Evolutionary conservation across 2,888 invertebrate species (phyloP), one percentile per base, ranked within the genome.

Genomic region (Hirtodrosophila cameraria): DNA sequence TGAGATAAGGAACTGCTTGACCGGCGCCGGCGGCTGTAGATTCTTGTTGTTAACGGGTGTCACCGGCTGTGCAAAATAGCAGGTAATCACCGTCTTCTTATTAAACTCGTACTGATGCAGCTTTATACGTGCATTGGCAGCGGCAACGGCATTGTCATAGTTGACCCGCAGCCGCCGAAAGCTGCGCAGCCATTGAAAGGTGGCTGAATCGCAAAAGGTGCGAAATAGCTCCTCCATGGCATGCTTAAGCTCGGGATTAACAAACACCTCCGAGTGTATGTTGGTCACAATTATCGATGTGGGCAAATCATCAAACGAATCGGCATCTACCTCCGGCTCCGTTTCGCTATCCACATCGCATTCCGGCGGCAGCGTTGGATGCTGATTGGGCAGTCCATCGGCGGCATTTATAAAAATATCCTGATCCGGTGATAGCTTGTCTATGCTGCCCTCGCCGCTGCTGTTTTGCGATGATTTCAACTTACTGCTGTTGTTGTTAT

Each of bases 1-100:
- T 41, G 99, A 99, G 88, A 99, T 99, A 65, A 99, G 94, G 92
- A 98, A 99, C 93, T 99, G 98, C 92, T 98, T 98, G 46, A 95
- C 95, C 31, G 96, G 97, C 68, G 97, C 95, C 12, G 99, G 99
- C 9, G 97, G 97, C 87, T 96, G 95, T 61, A 99, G 92, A 89
- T 94, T 94, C 83, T 93, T 93, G 61, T 94, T 92, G 42, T 93
- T 93, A 28, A 94, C 94, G 2, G 96, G 96, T 72, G 96, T 96
- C 45, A 96, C 95, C 6, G 96, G 96, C 91, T 97, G 98, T 50
- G 97, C 97, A 91, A 98, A 98, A 90, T 97, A 98, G 91, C 98
- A 98, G 89, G 97, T 97, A 74, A 99, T 97, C 55, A 94, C 92
- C 13, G 94, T 94, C 83, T 95, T 95, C 81, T 96, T 94, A 70